Conservation (phyloP, 2,888 invertebrate species). For the Dicyrtoma fusca region DNA sequence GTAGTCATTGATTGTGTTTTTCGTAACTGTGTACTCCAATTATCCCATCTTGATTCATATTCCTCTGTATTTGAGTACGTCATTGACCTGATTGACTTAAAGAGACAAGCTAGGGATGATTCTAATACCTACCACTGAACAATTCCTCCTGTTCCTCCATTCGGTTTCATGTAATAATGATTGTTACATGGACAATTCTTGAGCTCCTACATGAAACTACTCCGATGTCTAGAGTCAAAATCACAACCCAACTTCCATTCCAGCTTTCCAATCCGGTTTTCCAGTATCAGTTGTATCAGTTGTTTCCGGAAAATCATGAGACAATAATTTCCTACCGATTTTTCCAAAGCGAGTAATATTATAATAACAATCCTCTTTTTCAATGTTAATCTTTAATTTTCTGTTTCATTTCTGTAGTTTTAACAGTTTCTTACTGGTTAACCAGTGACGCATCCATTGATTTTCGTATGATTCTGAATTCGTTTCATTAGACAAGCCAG, state of each 20-base stretch:
- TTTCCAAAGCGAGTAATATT: constrained; percentile 2
- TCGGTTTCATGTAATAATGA: too few relatives aligned
- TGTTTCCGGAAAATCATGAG: background rate
- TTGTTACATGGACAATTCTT: too few relatives aligned
- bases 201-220: background rate
- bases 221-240: too few relatives aligned
- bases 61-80: too few relatives aligned
- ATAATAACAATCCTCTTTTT: background rate
- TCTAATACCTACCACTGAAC: too few relatives aligned
- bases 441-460: background rate
- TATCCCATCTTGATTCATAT: too few relatives aligned
- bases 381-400: background rate
- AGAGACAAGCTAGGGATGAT: too few relatives aligned
- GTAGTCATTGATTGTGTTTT: too few relatives aligned
- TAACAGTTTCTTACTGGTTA: background rate
- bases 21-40: too few relatives aligned
- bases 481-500: constrained; percentile 36
- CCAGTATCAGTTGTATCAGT: background rate
- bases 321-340: background rate
- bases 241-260: too few relatives aligned
- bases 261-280: background rate
- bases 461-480: constrained; percentile 14
- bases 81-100: too few relatives aligned
- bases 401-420: background rate
- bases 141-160: too few relatives aligned